Evolutionary conservation across 2,888 invertebrate genomes (phyloP).

Genomic region (Emesis furor): DNA sequence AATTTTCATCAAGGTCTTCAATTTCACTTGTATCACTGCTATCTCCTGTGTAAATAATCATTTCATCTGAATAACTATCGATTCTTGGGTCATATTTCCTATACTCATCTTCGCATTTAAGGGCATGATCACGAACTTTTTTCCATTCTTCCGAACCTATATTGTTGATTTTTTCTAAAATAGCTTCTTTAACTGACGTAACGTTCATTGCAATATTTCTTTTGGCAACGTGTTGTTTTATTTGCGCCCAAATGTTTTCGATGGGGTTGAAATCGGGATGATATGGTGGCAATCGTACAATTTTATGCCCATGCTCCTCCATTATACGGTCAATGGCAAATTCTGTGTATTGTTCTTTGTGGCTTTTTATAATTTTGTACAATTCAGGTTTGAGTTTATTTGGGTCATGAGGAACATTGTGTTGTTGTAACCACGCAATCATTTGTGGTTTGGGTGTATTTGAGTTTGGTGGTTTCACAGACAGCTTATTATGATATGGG

Average conservation of each 20-base stretch:
- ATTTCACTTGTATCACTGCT: too few species aligned
- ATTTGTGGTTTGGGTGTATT: constrained; percentile 37
- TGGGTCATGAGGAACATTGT: constrained; percentile 28
- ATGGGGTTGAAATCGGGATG: constrained; percentile 27
- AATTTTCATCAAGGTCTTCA: too few species aligned
- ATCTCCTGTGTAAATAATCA: too few species aligned
- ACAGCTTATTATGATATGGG: not conserved
- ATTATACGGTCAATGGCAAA: constrained; percentile 38
- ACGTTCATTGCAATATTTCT: not conserved
- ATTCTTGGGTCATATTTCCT: too few species aligned
- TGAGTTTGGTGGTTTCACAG: constrained; percentile 36
- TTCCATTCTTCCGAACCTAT: constrained; percentile 12
- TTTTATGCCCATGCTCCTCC: constrained; percentile 37
- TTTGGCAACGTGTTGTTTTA: constrained; percentile 12
- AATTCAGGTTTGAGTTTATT: too few species aligned
- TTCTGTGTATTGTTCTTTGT: constrained; percentile 38
- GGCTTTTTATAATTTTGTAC: constrained; percentile 12
- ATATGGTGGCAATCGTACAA: not conserved
- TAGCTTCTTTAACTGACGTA: not conserved
- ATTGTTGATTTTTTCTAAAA: not conserved
- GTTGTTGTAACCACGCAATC: constrained; percentile 30
- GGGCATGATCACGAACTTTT: not conserved
- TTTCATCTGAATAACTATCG: too few species aligned
- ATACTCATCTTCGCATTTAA: not conserved
- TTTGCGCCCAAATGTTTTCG: constrained; percentile 22